Evolutionary conservation across 2,797 vertebrate species (phyloP), one percentile per base, ranked within the genome.

Genomic region (Sphenodon punctatus): DNA sequence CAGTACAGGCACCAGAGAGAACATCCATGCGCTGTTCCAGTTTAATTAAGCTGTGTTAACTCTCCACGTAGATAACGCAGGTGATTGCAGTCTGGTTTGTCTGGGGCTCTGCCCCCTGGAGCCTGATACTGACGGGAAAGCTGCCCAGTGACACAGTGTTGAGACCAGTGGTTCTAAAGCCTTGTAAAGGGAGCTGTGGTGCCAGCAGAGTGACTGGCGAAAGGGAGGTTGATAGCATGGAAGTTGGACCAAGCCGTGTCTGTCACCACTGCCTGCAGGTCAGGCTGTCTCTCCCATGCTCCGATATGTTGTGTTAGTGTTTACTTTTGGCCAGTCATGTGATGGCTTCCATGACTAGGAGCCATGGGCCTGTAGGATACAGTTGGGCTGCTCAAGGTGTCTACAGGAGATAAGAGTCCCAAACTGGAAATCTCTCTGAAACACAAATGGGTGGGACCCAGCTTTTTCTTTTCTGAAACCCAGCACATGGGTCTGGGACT

Each of bases 381-480:
- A 23, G 67, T 14, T 0, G 2, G 43, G 70, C 71, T 1, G 1
- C 75, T 55, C 76, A 87, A 92, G 88, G 88, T 93, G 92, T 84
- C 78, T 4, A 25, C 25, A 7, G 20, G 41, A 2, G 93, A 94
- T 93, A 94, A 94, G 93, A 58, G 63, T 48, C 30, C 55, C 56
- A 2, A 43, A 63, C 76, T 60, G 46, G 12, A 55, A 70, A 80
- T 84, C 80, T 78, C 53, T 36, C 32, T 60, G 10, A 20, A 78
- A 75, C 48, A 4, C 30, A 0, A 3, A 41, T 23, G 14, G n/a
- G 38, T 30, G 76, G 66, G 10, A 59, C 27, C 53, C 49, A 19
- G 4, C 16, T 78, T 48, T 55, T 69, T 71, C 32, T 68, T 61
- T 43, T n/a, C n/a, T n/a, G n/a, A n/a, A n/a, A n/a, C n/a, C n/a